phyloP scores from a whole-genome alignment of 1,140 invertebrate genomes.

The Formica exsecta region DNA sequence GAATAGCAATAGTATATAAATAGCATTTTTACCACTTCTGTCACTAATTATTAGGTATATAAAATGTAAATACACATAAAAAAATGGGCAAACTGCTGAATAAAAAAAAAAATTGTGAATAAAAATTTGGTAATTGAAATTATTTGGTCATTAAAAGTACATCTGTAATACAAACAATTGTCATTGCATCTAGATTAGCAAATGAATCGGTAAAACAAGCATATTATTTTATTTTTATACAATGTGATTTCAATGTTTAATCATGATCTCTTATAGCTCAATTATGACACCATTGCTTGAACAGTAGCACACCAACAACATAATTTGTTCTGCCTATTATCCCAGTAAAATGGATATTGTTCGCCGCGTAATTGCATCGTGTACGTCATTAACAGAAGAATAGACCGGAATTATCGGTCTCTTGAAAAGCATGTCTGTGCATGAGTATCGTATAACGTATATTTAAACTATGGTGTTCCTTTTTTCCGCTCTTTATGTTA shows the following conservation, averaged over 20 bases:
- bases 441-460: neutral
- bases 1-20: neutral
- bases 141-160: neutral
- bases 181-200: neutral
- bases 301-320: neutral
- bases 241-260: constrained; percentile 16
- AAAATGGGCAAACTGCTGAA: neutral
- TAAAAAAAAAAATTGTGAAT: neutral
- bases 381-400: constrained; percentile 55
- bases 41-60: neutral
- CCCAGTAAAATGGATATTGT: constrained; percentile 38
- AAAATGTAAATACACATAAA: neutral
- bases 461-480: constrained; percentile 6
- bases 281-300: neutral
- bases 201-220: neutral
- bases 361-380: constrained; percentile 43
- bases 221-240: neutral
- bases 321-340: constrained; percentile 47
- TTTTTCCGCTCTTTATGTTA: neutral
- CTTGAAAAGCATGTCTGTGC: neutral
- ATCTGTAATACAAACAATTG: neutral
- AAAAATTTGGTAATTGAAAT: neutral
- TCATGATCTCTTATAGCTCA: neutral
- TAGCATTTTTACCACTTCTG: neutral
- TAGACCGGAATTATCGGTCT: constrained; percentile 1